Conservation (phyloP, 1,140 invertebrate genomes). For the Branchinecta lynchi region DNA sequence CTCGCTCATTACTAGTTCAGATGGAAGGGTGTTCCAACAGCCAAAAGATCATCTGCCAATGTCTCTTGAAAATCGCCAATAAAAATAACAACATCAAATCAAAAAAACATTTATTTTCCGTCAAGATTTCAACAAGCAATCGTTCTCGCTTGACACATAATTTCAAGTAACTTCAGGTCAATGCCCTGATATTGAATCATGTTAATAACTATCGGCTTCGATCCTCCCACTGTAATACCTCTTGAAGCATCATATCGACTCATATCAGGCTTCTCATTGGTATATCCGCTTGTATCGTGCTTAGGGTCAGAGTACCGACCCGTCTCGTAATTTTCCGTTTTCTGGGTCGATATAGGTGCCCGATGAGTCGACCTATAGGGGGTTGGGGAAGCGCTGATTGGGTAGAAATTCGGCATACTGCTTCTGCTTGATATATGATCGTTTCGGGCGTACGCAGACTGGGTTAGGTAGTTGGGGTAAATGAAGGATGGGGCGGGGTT, state of each 20-base stretch:
- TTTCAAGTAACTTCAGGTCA: background rate
- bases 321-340: background rate
- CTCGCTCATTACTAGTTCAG: no score
- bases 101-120: no score
- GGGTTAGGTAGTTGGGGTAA: no score
- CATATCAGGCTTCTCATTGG: background rate
- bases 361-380: background rate
- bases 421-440: no score
- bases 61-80: no score
- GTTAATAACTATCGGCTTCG: background rate
- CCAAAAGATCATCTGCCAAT: no score
- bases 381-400: background rate
- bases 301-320: background rate
- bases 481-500: no score
- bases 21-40: no score
- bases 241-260: background rate
- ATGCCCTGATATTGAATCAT: conserved; percentile 3
- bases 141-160: background rate
- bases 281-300: background rate
- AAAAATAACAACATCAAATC: no score
- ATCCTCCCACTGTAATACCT: background rate
- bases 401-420: background rate
- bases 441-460: no score
- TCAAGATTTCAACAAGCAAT: background rate
- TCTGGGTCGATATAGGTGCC: background rate